These are phyloP conservation scores for Holacanthella duospinosa DNA, from an alignment of 2,888 invertebrate species.

Conservation along the genomic window DNA sequence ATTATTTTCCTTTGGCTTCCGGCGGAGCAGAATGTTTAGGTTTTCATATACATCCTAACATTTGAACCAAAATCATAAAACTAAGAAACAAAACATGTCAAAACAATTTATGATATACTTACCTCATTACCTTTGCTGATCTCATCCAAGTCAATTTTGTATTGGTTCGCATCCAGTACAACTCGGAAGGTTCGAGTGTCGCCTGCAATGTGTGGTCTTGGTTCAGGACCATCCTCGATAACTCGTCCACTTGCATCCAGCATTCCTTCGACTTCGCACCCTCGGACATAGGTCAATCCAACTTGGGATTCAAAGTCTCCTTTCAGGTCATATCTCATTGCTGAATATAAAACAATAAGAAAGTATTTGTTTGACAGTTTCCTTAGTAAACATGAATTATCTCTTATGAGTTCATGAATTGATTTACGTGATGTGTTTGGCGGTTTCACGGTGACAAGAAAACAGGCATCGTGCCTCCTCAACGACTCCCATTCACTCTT, in stretches of 20 bases:
- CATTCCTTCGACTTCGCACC: slow-evolving; percentile 98
- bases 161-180: slow-evolving; percentile 94
- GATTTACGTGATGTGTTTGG: slow-evolving; percentile 63
- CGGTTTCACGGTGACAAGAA: slow-evolving; percentile 83
- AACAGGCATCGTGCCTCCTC: slow-evolving; percentile 95
- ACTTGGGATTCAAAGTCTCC: slow-evolving; percentile 73
- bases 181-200: slow-evolving; percentile 86
- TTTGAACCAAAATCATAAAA: slow-evolving; percentile 17
- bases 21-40: slow-evolving; percentile 91
- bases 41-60: slow-evolving; percentile 78
- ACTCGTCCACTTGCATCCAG: slow-evolving; percentile 87
- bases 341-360: slow-evolving; percentile 12
- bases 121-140: slow-evolving; percentile 71
- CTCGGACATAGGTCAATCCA: slow-evolving; percentile 80
- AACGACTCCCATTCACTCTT: slow-evolving; percentile 95
- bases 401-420: slow-evolving; percentile 5
- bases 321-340: slow-evolving; percentile 33
- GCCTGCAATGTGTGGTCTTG: slow-evolving; percentile 72
- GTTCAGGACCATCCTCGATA: slow-evolving; percentile 91
- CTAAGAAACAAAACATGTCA: neutral
- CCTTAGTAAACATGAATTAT: neutral
- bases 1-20: slow-evolving; percentile 99
- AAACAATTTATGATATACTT: slow-evolving; percentile 24
- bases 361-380: neutral
- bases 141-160: slow-evolving; percentile 78